phyloP scores from a whole-genome alignment of 2,888 invertebrate genomes.

The Artemia sinica region DNA sequence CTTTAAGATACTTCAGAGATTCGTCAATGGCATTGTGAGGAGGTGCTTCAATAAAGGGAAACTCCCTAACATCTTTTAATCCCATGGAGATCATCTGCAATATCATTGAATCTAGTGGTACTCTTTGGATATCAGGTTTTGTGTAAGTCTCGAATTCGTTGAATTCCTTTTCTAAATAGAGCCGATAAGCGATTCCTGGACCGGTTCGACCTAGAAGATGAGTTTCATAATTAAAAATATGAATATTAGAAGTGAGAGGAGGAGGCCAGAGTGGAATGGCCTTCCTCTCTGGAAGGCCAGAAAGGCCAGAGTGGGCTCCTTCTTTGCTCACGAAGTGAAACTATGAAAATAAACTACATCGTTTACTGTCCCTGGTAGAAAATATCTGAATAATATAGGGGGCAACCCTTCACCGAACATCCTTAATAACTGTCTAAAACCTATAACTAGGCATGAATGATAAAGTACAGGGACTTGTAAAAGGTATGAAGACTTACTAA shows the following conservation, averaged over 20 bases:
- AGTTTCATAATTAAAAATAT: slow-evolving; percentile 16
- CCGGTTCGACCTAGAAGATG: slow-evolving; percentile 40
- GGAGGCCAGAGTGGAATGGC: neutral
- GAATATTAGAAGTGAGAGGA: neutral
- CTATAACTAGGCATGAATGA: too few relatives aligned
- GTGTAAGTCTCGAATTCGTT: slow-evolving; percentile 61
- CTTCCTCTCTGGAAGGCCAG: neutral
- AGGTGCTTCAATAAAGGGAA: slow-evolving; percentile 92
- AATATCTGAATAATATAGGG: too few relatives aligned
- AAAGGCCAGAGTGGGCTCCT: neutral
- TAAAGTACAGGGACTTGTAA: too few relatives aligned
- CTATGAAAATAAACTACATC: too few relatives aligned
- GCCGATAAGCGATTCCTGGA: slow-evolving; percentile 81
- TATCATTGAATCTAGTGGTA: slow-evolving; percentile 76
- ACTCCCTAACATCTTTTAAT: slow-evolving; percentile 67
- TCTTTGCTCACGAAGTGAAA: neutral
- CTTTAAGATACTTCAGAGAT: slow-evolving; percentile 64
- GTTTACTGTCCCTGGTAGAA: too few relatives aligned
- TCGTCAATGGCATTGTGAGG: slow-evolving; percentile 63
- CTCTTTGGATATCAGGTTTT: slow-evolving; percentile 80
- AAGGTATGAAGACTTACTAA: too few relatives aligned
- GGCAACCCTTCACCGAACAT: too few relatives aligned
- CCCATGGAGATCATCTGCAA: slow-evolving; percentile 88
- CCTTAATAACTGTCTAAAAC: too few relatives aligned
- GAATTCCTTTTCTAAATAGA: slow-evolving; percentile 69